phyloP scores from a whole-genome alignment of 2,113 vertebrate genomes.

The Pandion haliaetus region DNA sequence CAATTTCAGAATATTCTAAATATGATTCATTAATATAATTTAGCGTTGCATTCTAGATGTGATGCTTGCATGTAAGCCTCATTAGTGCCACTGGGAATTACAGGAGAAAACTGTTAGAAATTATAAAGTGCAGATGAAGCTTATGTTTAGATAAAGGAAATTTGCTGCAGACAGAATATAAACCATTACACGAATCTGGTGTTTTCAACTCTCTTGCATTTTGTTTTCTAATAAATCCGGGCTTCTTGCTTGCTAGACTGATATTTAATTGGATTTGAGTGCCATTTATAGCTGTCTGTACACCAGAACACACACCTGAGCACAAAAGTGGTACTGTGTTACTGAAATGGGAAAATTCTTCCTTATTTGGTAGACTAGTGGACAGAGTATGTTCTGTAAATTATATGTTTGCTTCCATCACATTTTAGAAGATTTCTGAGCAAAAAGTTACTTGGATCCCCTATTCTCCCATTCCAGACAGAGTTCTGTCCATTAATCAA shows the following conservation, averaged over 20 bases:
- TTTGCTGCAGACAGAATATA: neutral
- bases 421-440: neutral
- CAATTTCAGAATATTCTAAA: constrained; percentile 30
- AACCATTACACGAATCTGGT: neutral
- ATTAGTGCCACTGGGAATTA: constrained; percentile 25
- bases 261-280: neutral
- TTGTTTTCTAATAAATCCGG: neutral
- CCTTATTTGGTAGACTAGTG: neutral
- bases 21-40: constrained; percentile 38
- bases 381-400: neutral
- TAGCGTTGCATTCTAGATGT: neutral
- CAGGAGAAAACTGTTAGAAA: neutral
- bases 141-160: neutral
- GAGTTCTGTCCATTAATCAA: neutral
- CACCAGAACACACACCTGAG: neutral
- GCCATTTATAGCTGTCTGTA: too few species aligned
- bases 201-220: neutral
- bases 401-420: rapidly evolving
- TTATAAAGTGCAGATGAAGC: neutral
- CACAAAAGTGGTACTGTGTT: rapidly evolving
- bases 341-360: neutral
- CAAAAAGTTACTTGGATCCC: neutral
- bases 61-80: neutral
- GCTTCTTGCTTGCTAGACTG: neutral
- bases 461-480: neutral